Evolutionary conservation across 2,888 invertebrate species (phyloP), one percentile per base, ranked within the genome.

Genomic region (Axea sp.): DNA sequence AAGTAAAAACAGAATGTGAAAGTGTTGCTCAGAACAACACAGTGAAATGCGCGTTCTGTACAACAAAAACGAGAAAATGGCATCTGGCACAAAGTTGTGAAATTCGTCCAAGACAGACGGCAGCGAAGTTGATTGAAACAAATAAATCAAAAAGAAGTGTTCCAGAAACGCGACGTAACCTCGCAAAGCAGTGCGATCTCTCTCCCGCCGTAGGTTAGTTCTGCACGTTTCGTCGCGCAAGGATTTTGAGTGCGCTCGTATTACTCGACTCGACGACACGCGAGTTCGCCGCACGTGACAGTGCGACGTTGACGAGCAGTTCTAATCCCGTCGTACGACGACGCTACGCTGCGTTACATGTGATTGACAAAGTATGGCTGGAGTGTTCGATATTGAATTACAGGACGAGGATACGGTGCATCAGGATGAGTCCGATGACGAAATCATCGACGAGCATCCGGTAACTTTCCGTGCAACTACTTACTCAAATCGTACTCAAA

Each of bases 381-480:
- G 95, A 89, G 94, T 97, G 88, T 97, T 97, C 89, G 96, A 96
- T 91, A 93, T 97, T 88, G 97, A 97, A 89, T 91, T 97, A 86
- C 93, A 93, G 85, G 93, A 93, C 85, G 90, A 89, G 69, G 92
- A 92, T 87, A 89, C 91, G 73, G 90, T 90, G 78, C 90, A 92
- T 79, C 92, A 91, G 84, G 93, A 94, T 88, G 93, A 94, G 86
- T 95, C 94, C 83, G 94, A 95, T 81, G 96, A 97, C 87, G 97
- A 97, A 90, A 93, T 93, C 87, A 94, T 96, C 87, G 95, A 95
- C 86, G 90, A 93, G 78, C 94, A 95, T 90, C 94, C 95, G 92
- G 96, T 96, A 91, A 74, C 33, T 43, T 14, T 1, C n/a, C 4
- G 4, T 17, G 4, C n/a, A n/a, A n/a, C n/a, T n/a, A n/a, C n/a